phyloP scores from a whole-genome alignment of 1,140 invertebrate genomes.

The Hormaphis cornu region DNA sequence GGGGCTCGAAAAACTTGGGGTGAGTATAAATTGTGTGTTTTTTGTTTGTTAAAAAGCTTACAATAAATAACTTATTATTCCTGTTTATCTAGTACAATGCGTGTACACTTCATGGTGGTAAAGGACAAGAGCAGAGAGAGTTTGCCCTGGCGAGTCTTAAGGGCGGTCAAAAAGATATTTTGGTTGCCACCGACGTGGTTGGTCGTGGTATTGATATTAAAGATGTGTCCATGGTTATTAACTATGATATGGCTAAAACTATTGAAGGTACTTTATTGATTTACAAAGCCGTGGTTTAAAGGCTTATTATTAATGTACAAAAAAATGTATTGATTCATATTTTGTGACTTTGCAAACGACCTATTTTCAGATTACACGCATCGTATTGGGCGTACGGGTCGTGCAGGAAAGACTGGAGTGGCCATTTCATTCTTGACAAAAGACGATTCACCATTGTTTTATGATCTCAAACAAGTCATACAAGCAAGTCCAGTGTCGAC shows the following conservation, averaged over 20 bases:
- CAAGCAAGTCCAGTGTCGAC: constrained; percentile 83
- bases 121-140: constrained; percentile 99
- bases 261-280: constrained; percentile 68
- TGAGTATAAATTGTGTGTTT: constrained; percentile 42
- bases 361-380: constrained; percentile 84
- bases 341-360: too few species aligned
- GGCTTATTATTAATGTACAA: too few species aligned
- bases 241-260: constrained; percentile 99
- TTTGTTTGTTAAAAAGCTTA: background rate
- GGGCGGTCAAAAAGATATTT: constrained; percentile 87
- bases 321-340: too few species aligned
- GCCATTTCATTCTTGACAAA: constrained; percentile 95
- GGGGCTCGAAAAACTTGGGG: constrained; percentile 90
- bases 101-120: constrained; percentile 95
- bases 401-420: constrained; percentile 93
- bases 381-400: constrained; percentile 96
- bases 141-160: constrained; percentile 94
- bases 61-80: constrained; percentile 33
- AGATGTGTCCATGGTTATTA: constrained; percentile 96
- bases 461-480: constrained; percentile 91
- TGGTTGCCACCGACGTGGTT: constrained; percentile 99
- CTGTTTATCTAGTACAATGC: constrained; percentile 72
- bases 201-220: constrained; percentile 99
- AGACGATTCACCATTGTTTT: constrained; percentile 91
- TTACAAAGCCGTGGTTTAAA: background rate